phyloP scores from a whole-genome alignment of 2,888 invertebrate genomes.

The Ophion obscuratus region DNA sequence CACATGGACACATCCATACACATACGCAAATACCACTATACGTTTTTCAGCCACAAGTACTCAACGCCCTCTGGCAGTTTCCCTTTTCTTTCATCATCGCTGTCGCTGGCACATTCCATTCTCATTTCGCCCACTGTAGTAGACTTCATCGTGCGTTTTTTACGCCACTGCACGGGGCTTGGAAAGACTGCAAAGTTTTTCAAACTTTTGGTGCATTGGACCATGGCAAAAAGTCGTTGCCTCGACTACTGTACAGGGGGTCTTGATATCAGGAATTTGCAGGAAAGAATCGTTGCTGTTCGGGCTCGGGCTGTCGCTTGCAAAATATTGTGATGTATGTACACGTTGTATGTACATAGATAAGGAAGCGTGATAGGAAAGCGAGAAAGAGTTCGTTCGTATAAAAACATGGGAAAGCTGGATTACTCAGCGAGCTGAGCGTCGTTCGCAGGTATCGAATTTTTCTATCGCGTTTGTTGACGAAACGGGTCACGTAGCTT shows the following conservation, averaged over 20 bases:
- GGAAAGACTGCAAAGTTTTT: slow-evolving; percentile 4
- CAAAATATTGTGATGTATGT: not conserved
- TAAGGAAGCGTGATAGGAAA: not conserved
- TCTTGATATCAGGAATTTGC: not conserved
- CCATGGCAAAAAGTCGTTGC: not conserved
- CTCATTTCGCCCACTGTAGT: not conserved
- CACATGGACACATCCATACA: slow-evolving; percentile 5
- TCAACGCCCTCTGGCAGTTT: slow-evolving; percentile 12
- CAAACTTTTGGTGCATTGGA: not conserved
- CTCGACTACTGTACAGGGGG: not conserved
- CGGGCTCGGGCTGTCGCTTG: not conserved
- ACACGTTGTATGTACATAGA: not conserved
- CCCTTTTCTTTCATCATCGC: slow-evolving; percentile 28
- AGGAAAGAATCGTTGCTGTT: not conserved
- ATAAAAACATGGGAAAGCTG: not conserved
- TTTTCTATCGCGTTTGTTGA: not conserved
- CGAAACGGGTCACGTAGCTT: not conserved
- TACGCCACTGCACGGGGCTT: not conserved
- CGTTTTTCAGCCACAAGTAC: slow-evolving; percentile 14
- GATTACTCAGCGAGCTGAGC: not conserved
- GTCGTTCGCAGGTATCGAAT: not conserved
- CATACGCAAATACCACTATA: slow-evolving; percentile 6
- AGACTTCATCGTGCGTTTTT: not conserved
- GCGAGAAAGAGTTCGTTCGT: not conserved
- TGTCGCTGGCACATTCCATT: slow-evolving; percentile 25